Conservation (phyloP, 2,888 invertebrate genomes). For the Lycophotia porphyrea region DNA sequence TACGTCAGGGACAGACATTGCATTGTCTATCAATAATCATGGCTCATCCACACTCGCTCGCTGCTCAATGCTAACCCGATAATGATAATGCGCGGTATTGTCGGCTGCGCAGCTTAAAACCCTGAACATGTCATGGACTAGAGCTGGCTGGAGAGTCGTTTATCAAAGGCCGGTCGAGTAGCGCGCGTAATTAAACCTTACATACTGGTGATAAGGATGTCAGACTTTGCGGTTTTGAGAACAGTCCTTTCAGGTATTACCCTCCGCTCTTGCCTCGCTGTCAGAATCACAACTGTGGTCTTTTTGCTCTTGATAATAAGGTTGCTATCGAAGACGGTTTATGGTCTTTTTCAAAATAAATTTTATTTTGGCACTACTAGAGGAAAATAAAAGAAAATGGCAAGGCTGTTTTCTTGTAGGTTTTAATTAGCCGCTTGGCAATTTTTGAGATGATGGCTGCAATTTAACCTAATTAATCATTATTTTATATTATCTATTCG, state of each 20-base stretch:
- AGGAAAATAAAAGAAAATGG: neutral
- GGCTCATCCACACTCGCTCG: slow-evolving; percentile 1
- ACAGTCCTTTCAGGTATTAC: neutral
- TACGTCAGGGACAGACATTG: neutral
- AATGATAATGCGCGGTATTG: slow-evolving; percentile 78
- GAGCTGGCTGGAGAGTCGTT: slow-evolving; percentile 83
- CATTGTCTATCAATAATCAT: slow-evolving; percentile 14
- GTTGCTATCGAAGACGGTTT: too few species aligned
- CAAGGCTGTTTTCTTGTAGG: too few species aligned
- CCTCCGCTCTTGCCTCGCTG: neutral
- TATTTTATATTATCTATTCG: too few species aligned
- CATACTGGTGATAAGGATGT: slow-evolving; percentile 55
- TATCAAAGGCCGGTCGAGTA: slow-evolving; percentile 85
- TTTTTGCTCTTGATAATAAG: neutral
- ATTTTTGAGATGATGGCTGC: neutral
- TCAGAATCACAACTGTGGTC: neutral
- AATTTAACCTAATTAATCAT: too few species aligned
- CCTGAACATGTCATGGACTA: slow-evolving; percentile 83
- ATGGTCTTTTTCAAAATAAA: too few species aligned
- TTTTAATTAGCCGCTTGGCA: neutral
- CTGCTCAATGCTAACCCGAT: slow-evolving; percentile 63
- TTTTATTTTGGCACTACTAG: neutral
- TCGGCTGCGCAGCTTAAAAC: slow-evolving; percentile 78
- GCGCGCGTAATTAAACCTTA: slow-evolving; percentile 86
- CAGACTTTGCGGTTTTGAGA: neutral